Evolutionary conservation across 2,113 vertebrate genomes (phyloP), one percentile per base, ranked within the genome.

Genomic region (Mesoclemmys tuberculata): DNA sequence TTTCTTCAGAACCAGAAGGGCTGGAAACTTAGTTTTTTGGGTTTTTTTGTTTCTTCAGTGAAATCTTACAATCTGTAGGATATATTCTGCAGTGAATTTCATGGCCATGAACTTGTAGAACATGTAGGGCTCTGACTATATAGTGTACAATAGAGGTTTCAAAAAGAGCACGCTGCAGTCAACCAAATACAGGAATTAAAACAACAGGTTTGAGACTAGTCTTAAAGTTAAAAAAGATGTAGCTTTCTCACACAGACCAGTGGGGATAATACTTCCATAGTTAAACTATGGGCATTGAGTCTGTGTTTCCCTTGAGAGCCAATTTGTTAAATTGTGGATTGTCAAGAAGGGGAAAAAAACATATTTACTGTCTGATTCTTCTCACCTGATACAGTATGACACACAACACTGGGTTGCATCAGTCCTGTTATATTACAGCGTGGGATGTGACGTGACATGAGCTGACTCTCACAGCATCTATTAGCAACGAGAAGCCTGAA

Each of bases 301-400:
- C 94, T 64, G 88, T 92, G 89, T 96, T 96, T 95, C 94, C 81
- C 46, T 97, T 96, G 93, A 95, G 95, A 97, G 56, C 12, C 46
- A 54, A 38, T 95, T 94, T 94, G 87, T 95, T 97, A 94, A 94
- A 88, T 85, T 87, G 58, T 18, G 41, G 46, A 49, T 94, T 44
- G 83, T 87, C 89, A 93, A 85, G 92, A 93, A 82, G 48, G 21
- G n/a, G 44, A 84, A 90, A 92, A 68, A 38, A 5, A 56, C 92
- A 92, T 26, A 5, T 93, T 93, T 96, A 79, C 64, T 91, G 52
- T 29, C 44, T 85, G 87, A 54, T 71, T 81, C 14, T 86, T 93
- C 82, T 91, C 85, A 96, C 95, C 90, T 94, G 83, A 58, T 80
- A 19, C 11, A 2, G 5, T 11, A 52, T 56, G 80, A 83, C 80